Conservation (phyloP, 2,797 vertebrate genomes). For the Lycodopsis pacificus region DNA sequence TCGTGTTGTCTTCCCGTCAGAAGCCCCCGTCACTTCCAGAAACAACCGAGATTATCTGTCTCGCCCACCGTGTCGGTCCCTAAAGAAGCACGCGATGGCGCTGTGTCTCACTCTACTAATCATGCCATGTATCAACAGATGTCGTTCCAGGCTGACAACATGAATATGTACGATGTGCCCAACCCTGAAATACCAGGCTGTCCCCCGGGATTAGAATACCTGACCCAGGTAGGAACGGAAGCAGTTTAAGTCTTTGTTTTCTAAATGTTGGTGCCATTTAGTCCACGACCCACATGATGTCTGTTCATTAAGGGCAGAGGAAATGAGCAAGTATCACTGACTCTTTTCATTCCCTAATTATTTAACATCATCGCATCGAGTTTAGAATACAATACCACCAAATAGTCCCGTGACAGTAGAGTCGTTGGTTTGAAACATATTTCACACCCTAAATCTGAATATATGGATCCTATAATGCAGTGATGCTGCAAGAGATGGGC, state of each 20-base stretch:
- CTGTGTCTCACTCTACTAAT: conserved; percentile 39
- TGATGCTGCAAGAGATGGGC: neutral
- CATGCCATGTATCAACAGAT: conserved; percentile 60
- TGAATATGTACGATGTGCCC: conserved; percentile 86
- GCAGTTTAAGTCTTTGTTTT: neutral
- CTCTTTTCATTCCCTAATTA: neutral
- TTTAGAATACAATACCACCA: neutral
- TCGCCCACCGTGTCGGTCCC: conserved; percentile 48
- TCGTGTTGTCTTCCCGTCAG: conserved; percentile 29
- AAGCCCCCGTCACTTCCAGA: conserved; percentile 45
- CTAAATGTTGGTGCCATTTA: too few species aligned
- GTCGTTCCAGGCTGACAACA: conserved; percentile 38
- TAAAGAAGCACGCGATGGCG: conserved; percentile 65
- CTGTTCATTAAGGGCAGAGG: neutral
- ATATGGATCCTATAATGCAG: neutral
- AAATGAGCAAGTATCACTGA: neutral
- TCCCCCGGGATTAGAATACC: conserved; percentile 93
- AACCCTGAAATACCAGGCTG: conserved; percentile 84
- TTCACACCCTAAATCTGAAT: neutral
- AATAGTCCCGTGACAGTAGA: neutral
- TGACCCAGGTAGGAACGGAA: conserved; percentile 86
- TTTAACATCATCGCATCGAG: neutral
- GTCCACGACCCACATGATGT: neutral
- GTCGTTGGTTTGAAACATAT: neutral
- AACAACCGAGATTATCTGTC: conserved; percentile 17